Evolutionary conservation across 2,797 vertebrate species (phyloP).

Genomic region (Poeciliopsis turneri): DNA sequence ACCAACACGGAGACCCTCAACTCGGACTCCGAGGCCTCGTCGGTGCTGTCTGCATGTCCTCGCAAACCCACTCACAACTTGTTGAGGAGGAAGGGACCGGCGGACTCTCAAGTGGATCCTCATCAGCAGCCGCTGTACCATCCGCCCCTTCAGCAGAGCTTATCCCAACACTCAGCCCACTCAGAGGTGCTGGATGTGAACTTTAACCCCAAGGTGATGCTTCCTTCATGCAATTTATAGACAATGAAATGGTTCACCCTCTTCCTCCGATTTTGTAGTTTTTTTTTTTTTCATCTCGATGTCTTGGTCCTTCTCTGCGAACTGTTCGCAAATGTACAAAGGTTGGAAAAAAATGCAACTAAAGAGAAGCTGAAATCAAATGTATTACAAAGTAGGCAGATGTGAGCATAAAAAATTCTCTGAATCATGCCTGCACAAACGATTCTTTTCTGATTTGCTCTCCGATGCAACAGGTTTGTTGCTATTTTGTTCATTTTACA

Average conservation of each 20-base stretch:
- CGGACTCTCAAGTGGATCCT: slow-evolving; percentile 67
- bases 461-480: not conserved
- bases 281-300: not conserved
- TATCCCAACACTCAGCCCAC: slow-evolving; percentile 54
- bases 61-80: slow-evolving; percentile 72
- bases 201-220: slow-evolving; percentile 87
- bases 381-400: not conserved
- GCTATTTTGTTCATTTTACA: not conserved
- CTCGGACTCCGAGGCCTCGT: slow-evolving; percentile 92
- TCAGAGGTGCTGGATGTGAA: slow-evolving; percentile 89
- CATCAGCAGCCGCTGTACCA: slow-evolving; percentile 61
- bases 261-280: not conserved
- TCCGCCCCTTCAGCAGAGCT: slow-evolving; percentile 65
- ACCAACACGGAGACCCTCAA: slow-evolving; percentile 88
- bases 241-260: not conserved
- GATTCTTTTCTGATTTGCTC: not conserved
- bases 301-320: not conserved
- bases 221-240: not conserved
- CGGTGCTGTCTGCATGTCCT: slow-evolving; percentile 77
- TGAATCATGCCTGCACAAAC: not conserved
- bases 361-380: not conserved
- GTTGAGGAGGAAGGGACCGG: slow-evolving; percentile 74
- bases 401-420: not conserved
- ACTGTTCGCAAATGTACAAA: not conserved
- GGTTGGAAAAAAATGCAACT: not conserved